Evolutionary conservation across 2,888 invertebrate genomes (phyloP), one percentile per base, ranked within the genome.

Genomic region (Syrphus vitripennis): DNA sequence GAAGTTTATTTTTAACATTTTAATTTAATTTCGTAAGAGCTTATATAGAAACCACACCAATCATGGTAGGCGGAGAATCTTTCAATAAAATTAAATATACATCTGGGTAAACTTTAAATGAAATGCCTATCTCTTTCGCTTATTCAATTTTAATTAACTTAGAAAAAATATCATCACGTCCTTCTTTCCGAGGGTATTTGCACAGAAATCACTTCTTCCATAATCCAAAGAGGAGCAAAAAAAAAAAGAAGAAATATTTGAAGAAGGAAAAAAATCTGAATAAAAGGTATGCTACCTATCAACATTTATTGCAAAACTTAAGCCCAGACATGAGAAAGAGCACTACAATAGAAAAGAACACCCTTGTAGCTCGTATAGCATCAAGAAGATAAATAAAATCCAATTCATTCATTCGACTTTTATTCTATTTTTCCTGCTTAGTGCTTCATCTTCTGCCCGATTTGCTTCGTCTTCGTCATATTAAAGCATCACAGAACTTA

Each of bases 341-440:
- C 14, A 67, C 48, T 48, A 67, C 21, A 67, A 34, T 34, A 29
- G 48, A 67, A 34, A 24, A 29, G 48, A 67, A 67, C 67, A 67
- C 67, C 67, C 67, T 50, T 21, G n/a, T n/a, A 19, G 40, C 42
- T 42, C 31, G 10, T 42, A 48, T 3, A 16, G 48, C 50, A n/a
- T n/a, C 34, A 50, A 34, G 67, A 34, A 57, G 67, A 70, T 65
- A 59, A 31, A 67, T 67, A 50, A 72, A 84, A 84, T 72, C 84
- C 84, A 84, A 84, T 84, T 84, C 84, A 84, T 84, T 84, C 76
- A 84, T 80, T 84, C 84, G 72, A 76, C 84, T 55, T 81, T 84
- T 80, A 84, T 81, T 72, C 55, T 48, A 53, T 45, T 71, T 45
- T 71, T 53, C 48, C 65, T 61, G 45, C 67, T 61, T 67, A 26